Conservation (phyloP, 2,797 vertebrate species). For the Aphelocoma californica region DNA sequence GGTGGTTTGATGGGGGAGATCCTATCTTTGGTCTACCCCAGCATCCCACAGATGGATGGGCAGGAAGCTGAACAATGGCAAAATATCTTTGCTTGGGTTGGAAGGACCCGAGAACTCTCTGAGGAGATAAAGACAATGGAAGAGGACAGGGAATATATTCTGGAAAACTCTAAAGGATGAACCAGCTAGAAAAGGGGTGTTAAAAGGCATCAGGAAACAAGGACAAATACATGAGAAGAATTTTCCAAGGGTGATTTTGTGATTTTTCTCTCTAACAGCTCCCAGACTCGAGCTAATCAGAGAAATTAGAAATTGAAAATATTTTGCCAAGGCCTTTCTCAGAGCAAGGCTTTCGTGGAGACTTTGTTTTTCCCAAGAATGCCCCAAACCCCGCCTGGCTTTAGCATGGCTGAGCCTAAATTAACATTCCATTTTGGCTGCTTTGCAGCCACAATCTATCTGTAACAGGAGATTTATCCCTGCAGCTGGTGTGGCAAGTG, state of each 20-base stretch:
- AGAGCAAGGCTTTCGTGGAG: background rate
- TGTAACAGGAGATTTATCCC: slow-evolving; percentile 24
- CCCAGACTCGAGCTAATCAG: background rate
- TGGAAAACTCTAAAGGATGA: background rate
- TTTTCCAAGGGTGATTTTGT: background rate
- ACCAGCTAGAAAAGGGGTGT: too few species aligned
- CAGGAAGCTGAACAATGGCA: background rate
- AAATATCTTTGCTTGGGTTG: background rate
- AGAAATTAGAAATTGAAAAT: background rate
- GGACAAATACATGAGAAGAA: background rate
- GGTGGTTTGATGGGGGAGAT: background rate
- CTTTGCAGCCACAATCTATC: background rate
- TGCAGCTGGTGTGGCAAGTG: slow-evolving; percentile 27
- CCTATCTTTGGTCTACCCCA: background rate
- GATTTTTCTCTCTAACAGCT: background rate
- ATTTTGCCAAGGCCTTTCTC: background rate
- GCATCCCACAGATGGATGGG: background rate
- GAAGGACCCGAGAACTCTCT: background rate
- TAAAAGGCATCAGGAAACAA: background rate
- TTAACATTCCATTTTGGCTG: slow-evolving; percentile 45
- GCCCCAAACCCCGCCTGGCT: background rate
- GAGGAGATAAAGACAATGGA: background rate
- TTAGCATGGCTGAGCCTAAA: background rate
- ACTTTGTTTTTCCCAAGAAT: background rate
- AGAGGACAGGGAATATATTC: background rate